Conservation (phyloP, 92 coral and sea anemone species). For the Porites divaricata region DNA sequence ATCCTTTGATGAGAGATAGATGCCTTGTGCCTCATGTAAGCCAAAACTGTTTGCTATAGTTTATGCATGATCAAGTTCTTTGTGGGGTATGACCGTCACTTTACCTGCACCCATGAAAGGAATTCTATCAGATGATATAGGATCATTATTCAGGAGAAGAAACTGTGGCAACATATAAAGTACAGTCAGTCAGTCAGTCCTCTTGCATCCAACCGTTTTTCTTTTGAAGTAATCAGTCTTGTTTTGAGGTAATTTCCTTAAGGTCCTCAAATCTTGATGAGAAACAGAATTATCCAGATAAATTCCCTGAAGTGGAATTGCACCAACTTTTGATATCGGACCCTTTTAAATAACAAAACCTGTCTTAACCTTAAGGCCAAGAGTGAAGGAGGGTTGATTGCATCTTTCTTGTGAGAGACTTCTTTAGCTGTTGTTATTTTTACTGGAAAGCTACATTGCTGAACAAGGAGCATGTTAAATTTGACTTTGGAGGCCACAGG, state of each 20-base stretch:
- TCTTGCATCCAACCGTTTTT: background rate
- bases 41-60: background rate
- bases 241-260: background rate
- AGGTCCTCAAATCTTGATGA: background rate
- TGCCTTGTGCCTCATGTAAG: conserved; percentile 91
- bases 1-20: conserved; percentile 76
- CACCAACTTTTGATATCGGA: too few species aligned
- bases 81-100: background rate
- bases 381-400: too few species aligned
- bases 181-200: background rate
- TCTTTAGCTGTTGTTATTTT: too few species aligned
- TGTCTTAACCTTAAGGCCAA: too few species aligned
- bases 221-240: background rate
- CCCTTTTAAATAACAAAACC: too few species aligned
- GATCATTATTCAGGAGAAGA: background rate
- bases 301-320: background rate
- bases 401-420: too few species aligned
- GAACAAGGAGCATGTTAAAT: background rate
- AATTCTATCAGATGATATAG: background rate
- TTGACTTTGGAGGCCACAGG: background rate
- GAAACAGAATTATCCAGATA: background rate
- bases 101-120: background rate
- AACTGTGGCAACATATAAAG: background rate
- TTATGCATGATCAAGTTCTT: background rate
- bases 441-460: background rate